Conservation (phyloP, 1,140 invertebrate species). For the Panagrolaimus sp. region DNA sequence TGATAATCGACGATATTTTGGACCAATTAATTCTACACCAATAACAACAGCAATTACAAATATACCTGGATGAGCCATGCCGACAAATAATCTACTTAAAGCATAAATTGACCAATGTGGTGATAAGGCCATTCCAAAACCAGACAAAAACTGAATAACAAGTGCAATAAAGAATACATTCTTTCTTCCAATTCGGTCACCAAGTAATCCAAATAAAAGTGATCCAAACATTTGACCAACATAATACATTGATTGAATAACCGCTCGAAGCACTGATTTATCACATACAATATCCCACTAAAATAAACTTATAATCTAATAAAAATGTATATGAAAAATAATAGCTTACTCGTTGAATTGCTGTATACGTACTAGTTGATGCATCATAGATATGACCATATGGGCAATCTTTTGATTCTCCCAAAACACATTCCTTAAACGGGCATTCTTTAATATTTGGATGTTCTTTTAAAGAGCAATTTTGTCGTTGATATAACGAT, state of each 20-base stretch:
- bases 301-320: constrained; percentile 16
- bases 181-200: constrained; percentile 57
- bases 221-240: constrained; percentile 57
- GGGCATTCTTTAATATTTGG: background rate
- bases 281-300: constrained; percentile 57
- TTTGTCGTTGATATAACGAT: background rate
- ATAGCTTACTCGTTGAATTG: constrained; percentile 4
- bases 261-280: constrained; percentile 44
- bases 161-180: constrained; percentile 57
- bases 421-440: background rate
- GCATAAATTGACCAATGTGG: constrained; percentile 50
- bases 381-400: background rate
- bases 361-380: background rate
- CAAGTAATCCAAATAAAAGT: constrained; percentile 52
- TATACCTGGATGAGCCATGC: constrained; percentile 34
- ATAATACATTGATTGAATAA: constrained; percentile 55
- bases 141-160: constrained; percentile 48
- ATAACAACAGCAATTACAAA: constrained; percentile 58
- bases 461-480: background rate
- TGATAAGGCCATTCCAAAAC: constrained; percentile 45
- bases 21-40: constrained; percentile 60
- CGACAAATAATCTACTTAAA: constrained; percentile 36
- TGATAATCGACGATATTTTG: constrained; percentile 59
- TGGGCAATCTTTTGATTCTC: background rate
- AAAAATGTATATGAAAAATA: too few species aligned